Conservation (phyloP, 2,797 vertebrate species). For the Melanotaenia maccullochi region DNA sequence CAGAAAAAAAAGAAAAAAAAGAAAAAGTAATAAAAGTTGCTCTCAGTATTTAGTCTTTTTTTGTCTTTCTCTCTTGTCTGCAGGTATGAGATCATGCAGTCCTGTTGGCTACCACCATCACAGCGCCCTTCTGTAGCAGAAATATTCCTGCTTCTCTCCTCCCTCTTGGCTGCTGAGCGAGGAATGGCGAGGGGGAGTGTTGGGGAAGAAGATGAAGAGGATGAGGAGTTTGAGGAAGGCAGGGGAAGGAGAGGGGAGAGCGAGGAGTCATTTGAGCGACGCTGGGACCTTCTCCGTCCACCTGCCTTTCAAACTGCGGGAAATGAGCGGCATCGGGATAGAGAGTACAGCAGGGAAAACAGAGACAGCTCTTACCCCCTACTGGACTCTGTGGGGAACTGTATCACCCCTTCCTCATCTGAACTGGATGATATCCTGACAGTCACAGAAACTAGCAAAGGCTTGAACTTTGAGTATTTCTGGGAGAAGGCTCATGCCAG, state of each 20-base stretch:
- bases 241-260: slow-evolving; percentile 84
- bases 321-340: slow-evolving; percentile 83
- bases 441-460: slow-evolving; percentile 93
- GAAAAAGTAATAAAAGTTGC: slow-evolving; percentile 5
- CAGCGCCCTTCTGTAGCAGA: slow-evolving; percentile 91
- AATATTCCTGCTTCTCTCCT: slow-evolving; percentile 92
- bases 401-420: slow-evolving; percentile 81
- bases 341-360: slow-evolving; percentile 76
- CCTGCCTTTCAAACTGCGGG: slow-evolving; percentile 78
- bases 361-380: slow-evolving; percentile 87
- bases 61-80: slow-evolving; percentile 21
- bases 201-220: slow-evolving; percentile 85
- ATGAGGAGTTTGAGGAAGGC: slow-evolving; percentile 81
- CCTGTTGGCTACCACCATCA: slow-evolving; percentile 90
- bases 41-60: slow-evolving; percentile 6
- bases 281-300: slow-evolving; percentile 89
- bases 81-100: slow-evolving; percentile 97
- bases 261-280: slow-evolving; percentile 89
- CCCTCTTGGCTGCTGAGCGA: slow-evolving; percentile 87
- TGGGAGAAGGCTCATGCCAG: slow-evolving; percentile 93
- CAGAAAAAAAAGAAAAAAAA: background rate
- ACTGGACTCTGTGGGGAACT: slow-evolving; percentile 85
- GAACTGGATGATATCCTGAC: slow-evolving; percentile 94
- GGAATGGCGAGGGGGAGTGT: slow-evolving; percentile 77
- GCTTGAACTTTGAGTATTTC: slow-evolving; percentile 94